These are phyloP conservation scores for Drosophila repleta DNA, from an alignment of 1,140 invertebrate genomes.

Conservation along the genomic window DNA sequence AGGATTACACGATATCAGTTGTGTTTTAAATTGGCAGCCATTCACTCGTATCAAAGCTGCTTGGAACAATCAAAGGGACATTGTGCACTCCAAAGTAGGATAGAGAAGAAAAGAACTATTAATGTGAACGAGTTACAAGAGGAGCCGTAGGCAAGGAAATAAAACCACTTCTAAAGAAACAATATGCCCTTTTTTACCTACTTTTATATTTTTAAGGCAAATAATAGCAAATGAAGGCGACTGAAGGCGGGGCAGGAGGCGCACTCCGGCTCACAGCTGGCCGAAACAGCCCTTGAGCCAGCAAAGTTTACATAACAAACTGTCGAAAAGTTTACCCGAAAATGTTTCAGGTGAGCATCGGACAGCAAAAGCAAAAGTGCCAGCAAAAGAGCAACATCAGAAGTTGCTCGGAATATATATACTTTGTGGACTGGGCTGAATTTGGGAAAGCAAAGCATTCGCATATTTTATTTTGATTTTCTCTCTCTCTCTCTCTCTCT, in stretches of 20 bases:
- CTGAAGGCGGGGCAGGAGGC: slow-evolving; percentile 20
- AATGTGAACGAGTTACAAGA: slow-evolving; percentile 29
- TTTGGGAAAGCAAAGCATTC: slow-evolving; percentile 13
- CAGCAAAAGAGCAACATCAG: slow-evolving; percentile 54
- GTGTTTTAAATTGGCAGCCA: neutral
- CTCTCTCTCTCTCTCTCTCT: neutral
- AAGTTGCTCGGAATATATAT: slow-evolving; percentile 55
- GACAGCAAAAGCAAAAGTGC: slow-evolving; percentile 26
- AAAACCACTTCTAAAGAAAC: slow-evolving; percentile 21
- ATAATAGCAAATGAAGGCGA: slow-evolving; percentile 15
- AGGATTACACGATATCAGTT: neutral
- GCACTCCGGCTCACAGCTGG: slow-evolving; percentile 28
- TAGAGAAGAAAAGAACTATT: neutral
- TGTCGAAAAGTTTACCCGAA: slow-evolving; percentile 66
- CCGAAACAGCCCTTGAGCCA: slow-evolving; percentile 30
- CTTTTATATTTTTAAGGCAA: neutral
- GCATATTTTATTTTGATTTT: slow-evolving; percentile 30
- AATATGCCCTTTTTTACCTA: slow-evolving; percentile 19
- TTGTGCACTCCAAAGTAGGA: neutral
- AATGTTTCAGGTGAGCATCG: slow-evolving; percentile 68
- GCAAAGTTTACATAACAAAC: slow-evolving; percentile 64
- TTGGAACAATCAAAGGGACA: neutral
- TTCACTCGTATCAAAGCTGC: too few relatives aligned
- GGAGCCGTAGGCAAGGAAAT: slow-evolving; percentile 25
- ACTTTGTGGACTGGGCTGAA: slow-evolving; percentile 3